Conservation (phyloP, 2,113 vertebrate species). For the Strigops habroptila region DNA sequence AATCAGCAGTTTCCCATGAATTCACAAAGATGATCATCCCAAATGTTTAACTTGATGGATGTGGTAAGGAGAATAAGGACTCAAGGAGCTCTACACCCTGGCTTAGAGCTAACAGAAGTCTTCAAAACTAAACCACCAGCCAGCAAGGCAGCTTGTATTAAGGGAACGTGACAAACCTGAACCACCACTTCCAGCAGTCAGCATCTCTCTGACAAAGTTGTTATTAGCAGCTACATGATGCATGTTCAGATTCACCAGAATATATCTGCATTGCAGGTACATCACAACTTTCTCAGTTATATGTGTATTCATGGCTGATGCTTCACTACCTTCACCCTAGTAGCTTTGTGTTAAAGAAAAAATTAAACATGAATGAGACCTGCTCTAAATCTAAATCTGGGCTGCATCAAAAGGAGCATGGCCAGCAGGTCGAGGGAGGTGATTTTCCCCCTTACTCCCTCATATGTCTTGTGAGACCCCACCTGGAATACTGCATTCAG, state of each 20-base stretch:
- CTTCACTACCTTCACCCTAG: neutral
- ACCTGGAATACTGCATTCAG: neutral
- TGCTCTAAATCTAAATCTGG: neutral
- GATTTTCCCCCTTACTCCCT: neutral
- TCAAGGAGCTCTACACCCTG: fast-evolving
- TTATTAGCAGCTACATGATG: neutral
- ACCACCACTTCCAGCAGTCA: neutral
- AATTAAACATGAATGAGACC: neutral
- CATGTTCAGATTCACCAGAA: neutral
- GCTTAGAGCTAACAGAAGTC: neutral
- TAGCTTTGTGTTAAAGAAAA: neutral
- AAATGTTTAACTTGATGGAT: neutral
- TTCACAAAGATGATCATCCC: neutral
- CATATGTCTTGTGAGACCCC: neutral
- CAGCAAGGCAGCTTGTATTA: neutral
- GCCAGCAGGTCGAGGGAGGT: neutral
- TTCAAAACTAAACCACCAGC: neutral
- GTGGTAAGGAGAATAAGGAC: neutral
- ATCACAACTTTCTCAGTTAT: neutral
- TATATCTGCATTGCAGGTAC: neutral
- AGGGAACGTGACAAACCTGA: neutral
- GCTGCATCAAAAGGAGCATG: neutral
- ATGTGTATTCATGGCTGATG: neutral
- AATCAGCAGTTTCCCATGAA: neutral
- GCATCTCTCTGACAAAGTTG: neutral